phyloP scores from a whole-genome alignment of 2,113 vertebrate genomes.

The Ceuthmochares aereus region DNA sequence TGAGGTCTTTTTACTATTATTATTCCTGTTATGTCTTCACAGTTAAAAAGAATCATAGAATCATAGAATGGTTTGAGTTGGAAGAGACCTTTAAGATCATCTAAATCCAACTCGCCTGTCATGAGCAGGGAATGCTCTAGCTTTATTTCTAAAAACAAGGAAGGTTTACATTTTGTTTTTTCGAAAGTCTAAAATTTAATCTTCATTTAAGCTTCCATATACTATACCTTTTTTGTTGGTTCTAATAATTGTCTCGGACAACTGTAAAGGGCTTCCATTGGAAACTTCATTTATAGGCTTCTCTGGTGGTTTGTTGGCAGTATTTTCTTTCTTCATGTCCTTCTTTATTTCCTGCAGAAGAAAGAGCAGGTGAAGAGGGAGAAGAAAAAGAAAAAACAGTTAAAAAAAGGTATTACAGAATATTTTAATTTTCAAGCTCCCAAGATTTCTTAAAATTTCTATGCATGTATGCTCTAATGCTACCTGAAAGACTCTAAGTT shows the following conservation, averaged over 20 bases:
- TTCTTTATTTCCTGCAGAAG: constrained; percentile 91
- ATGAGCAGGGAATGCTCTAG: background rate
- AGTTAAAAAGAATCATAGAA: background rate
- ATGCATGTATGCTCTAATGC: background rate
- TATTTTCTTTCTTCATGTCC: constrained; percentile 89
- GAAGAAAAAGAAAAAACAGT: constrained; percentile 2
- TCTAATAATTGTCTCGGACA: constrained; percentile 87
- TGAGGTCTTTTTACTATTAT: background rate
- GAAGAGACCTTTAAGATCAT: too few species aligned
- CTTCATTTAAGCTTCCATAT: background rate
- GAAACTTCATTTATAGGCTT: constrained; percentile 86
- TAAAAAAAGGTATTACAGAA: background rate
- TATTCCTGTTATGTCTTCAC: background rate
- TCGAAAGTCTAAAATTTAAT: background rate
- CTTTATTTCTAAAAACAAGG: background rate
- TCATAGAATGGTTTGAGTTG: too few species aligned
- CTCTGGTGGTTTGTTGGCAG: constrained; percentile 79
- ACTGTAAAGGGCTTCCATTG: constrained; percentile 88
- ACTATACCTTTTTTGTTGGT: constrained; percentile 89
- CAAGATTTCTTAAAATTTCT: background rate
- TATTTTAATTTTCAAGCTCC: background rate
- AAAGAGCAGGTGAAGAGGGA: background rate
- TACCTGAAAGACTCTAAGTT: background rate
- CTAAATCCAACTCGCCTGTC: too few species aligned
- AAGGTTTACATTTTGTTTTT: background rate